These are phyloP conservation scores for Oryzias melastigma DNA, from an alignment of 2,113 vertebrate species.

Conservation along the genomic window DNA sequence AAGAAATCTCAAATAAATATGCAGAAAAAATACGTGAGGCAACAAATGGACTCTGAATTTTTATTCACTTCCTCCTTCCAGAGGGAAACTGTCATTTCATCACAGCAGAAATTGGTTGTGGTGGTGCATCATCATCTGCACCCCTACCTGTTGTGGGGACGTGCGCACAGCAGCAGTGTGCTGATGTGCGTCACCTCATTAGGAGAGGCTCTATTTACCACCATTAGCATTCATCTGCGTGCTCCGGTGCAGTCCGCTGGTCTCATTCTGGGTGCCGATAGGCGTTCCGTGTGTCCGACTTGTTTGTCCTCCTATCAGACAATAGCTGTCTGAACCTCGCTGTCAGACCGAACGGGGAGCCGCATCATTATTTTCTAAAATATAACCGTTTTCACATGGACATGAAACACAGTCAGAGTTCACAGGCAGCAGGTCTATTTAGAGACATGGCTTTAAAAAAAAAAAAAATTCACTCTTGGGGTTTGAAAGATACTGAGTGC, in stretches of 20 bases:
- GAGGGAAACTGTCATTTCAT: no score
- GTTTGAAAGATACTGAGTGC: no score
- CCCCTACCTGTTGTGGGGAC: constrained; percentile 3
- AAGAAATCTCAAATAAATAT: no score
- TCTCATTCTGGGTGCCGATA: neutral
- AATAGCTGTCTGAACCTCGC: neutral
- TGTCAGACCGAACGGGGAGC: neutral
- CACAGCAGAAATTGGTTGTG: neutral
- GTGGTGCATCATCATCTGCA: constrained; percentile 1
- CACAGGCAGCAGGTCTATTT: constrained; percentile 1
- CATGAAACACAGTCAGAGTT: neutral
- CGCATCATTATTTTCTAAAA: neutral
- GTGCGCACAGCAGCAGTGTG: neutral
- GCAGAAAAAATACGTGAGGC: no score
- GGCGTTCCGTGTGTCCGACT: neutral
- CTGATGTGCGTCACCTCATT: constrained; percentile 15
- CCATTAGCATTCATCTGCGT: constrained; percentile 8
- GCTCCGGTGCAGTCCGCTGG: neutral
- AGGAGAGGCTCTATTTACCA: constrained; percentile 4
- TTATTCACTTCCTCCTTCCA: no score
- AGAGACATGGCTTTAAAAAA: neutral
- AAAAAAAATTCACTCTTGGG: no score
- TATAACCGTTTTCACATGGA: neutral
- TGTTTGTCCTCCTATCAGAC: no score
- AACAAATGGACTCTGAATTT: no score